Conservation (phyloP, 2,113 vertebrate species). For the Hylia prasina region DNA sequence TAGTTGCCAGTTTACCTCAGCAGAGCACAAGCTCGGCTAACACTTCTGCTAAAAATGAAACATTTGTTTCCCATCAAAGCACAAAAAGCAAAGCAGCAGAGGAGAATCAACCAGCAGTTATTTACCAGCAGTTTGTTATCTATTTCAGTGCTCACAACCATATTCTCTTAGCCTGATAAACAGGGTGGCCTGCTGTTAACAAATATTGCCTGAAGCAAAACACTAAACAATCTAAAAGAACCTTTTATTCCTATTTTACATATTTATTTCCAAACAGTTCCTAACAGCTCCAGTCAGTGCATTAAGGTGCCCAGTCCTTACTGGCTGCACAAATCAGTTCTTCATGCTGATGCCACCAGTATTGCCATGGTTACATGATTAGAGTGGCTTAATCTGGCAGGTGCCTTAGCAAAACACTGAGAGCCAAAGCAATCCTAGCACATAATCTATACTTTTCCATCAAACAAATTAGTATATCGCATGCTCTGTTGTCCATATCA, state of each 20-base stretch:
- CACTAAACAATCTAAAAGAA: neutral
- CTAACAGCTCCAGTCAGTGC: constrained; percentile 1
- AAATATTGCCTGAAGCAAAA: constrained; percentile 27
- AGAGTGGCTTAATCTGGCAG: constrained; percentile 50
- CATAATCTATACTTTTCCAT: neutral
- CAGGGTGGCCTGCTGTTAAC: constrained; percentile 42
- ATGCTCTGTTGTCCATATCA: neutral
- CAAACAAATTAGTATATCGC: neutral
- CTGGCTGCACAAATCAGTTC: constrained; percentile 19
- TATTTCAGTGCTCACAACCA: neutral
- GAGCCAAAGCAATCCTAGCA: neutral
- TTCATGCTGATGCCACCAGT: neutral
- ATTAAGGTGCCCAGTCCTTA: neutral
- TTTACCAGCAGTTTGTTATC: constrained; percentile 8
- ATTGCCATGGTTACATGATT: constrained; percentile 54
- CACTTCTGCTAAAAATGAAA: neutral
- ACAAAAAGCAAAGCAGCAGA: constrained; percentile 15
- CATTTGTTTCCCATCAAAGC: constrained; percentile 5
- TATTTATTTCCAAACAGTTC: constrained; percentile 35
- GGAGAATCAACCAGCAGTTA: neutral
- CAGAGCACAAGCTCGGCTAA: neutral
- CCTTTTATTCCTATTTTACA: constrained; percentile 37
- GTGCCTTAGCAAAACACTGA: constrained; percentile 20
- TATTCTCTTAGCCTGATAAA: neutral
- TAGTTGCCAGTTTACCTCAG: neutral